A percentile compares a stretch with the other conserved stretches of the same genome.
These are phyloP conservation scores for Crax fasciolata DNA, from an alignment of 2,797 vertebrate genomes.

Conservation along the genomic window DNA sequence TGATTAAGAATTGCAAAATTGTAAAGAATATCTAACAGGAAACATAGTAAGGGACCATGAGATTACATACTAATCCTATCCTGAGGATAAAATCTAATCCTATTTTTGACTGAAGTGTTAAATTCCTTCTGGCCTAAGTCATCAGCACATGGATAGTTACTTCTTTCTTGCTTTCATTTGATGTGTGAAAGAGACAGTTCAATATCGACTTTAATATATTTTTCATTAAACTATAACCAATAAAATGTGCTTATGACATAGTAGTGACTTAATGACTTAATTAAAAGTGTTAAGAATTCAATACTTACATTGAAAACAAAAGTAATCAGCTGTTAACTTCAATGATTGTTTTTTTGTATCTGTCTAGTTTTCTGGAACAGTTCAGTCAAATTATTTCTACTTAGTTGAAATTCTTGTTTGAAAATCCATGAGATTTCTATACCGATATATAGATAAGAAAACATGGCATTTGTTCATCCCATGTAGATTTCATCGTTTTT, in stretches of 20 bases:
- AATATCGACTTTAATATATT: neutral
- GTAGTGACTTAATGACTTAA: neutral
- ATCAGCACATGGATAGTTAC: conserved; percentile 14
- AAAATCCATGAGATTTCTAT: neutral
- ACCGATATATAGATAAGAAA: neutral
- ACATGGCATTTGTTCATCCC: neutral
- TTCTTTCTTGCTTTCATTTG: neutral
- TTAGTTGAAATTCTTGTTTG: neutral
- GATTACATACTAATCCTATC: conserved; percentile 41
- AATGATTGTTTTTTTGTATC: neutral
- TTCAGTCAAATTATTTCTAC: neutral
- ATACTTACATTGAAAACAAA: neutral
- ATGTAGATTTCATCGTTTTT: neutral
- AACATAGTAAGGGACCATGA: conserved; percentile 29
- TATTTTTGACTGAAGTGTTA: conserved; percentile 17
- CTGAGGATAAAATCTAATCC: conserved; percentile 47
- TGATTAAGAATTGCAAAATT: neutral
- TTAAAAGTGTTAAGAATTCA: neutral
- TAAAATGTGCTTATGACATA: neutral
- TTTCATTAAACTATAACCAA: neutral
- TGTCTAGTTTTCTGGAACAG: neutral
- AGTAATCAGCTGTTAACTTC: neutral
- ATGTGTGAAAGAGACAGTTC: neutral
- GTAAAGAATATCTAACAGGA: neutral
- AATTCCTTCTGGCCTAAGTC: conserved; percentile 18